These are phyloP conservation scores for Limnephilus rhombicus DNA, from an alignment of 2,888 invertebrate genomes.

Conservation along the genomic window DNA sequence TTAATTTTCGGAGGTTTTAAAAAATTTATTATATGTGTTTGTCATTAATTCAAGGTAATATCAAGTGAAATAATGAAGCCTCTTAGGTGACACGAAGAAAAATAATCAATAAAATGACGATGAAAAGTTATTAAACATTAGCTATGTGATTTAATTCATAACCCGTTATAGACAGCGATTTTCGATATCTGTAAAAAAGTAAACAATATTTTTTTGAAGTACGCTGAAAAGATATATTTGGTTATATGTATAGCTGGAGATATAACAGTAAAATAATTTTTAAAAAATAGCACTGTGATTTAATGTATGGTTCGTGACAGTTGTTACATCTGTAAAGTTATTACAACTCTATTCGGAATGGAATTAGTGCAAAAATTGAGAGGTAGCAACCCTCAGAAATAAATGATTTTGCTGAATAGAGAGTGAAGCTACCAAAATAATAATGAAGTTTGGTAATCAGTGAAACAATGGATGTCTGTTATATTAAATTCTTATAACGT, in stretches of 20 bases:
- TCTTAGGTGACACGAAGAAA: background rate
- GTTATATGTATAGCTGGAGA: background rate
- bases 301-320: background rate
- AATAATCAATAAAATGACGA: background rate
- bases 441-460: background rate
- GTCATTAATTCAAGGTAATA: background rate
- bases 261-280: background rate
- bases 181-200: background rate
- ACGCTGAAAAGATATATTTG: background rate
- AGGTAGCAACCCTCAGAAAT: background rate
- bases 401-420: background rate
- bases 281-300: too few species aligned
- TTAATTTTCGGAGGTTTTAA: background rate
- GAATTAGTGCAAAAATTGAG: background rate
- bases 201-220: background rate
- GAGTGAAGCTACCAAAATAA: background rate
- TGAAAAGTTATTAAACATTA: background rate
- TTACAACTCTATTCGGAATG: background rate
- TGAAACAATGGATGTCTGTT: background rate
- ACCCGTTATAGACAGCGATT: background rate
- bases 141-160: background rate
- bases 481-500: background rate
- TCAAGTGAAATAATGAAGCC: background rate
- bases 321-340: background rate
- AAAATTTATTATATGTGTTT: background rate